These are phyloP conservation scores for Diachrysia chrysitis DNA, from an alignment of 2,888 invertebrate species.

Conservation along the genomic window DNA sequence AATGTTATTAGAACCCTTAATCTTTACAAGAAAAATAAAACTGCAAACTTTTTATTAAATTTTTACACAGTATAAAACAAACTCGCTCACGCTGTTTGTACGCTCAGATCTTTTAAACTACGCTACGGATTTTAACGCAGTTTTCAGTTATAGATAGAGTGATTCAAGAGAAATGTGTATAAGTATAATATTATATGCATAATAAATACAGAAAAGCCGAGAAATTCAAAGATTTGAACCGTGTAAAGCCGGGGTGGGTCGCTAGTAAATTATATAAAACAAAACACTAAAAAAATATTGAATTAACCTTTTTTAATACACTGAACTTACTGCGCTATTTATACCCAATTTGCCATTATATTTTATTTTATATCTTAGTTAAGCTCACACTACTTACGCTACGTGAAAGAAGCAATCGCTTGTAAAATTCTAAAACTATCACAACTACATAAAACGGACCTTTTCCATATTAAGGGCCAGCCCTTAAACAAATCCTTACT, in stretches of 20 bases:
- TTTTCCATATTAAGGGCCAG: conserved; percentile 8
- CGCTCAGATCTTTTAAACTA: no score
- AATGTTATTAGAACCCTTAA: background rate
- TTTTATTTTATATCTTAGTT: background rate
- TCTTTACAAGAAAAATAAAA: background rate
- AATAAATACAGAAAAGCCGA: no score
- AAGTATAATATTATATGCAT: no score
- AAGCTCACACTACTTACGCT: conserved; percentile 20
- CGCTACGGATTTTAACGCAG: no score
- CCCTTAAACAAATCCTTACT: conserved; percentile 41
- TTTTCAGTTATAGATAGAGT: no score
- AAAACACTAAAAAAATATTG: background rate
- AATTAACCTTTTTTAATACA: background rate
- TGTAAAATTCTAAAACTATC: conserved; percentile 46
- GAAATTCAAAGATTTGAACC: no score
- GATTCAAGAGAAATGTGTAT: no score
- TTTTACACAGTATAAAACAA: no score
- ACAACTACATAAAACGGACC: conserved; percentile 20
- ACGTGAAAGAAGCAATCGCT: conserved; percentile 50
- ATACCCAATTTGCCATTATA: background rate
- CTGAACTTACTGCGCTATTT: background rate
- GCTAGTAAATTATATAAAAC: background rate
- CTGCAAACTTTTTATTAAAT: no score
- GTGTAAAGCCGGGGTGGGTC: no score
- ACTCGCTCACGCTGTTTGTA: no score